Evolutionary conservation across 2,797 vertebrate species (phyloP).

Genomic region (Smutsia temminckii): DNA sequence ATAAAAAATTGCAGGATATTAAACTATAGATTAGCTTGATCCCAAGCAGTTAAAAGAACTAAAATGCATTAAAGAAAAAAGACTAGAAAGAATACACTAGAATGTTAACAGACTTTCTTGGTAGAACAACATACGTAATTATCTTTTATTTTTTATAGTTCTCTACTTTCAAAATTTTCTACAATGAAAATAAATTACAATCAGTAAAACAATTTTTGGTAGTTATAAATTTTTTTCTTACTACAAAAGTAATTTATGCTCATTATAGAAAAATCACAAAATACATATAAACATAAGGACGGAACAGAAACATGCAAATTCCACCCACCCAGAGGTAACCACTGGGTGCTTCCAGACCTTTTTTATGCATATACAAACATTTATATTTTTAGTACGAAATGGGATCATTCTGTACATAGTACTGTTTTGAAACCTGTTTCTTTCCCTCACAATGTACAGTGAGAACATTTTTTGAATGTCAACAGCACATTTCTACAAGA

Average conservation of each 20-base stretch:
- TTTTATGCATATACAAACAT: conserved; percentile 78
- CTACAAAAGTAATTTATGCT: conserved; percentile 80
- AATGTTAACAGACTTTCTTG: conserved; percentile 64
- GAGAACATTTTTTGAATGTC: conserved; percentile 60
- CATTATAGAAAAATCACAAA: conserved; percentile 78
- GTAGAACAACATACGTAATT: conserved; percentile 67
- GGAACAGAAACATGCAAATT: conserved; percentile 74
- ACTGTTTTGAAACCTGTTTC: conserved; percentile 71
- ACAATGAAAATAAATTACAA: conserved; percentile 75
- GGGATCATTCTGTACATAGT: conserved; percentile 74
- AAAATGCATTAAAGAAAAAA: conserved; percentile 43
- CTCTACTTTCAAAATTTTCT: conserved; percentile 75
- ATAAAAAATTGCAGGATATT: conserved; percentile 54
- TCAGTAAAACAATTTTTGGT: conserved; percentile 79
- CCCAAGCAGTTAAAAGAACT: conserved; percentile 59
- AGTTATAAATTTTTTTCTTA: conserved; percentile 70
- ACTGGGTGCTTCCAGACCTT: conserved; percentile 74
- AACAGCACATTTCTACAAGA: conserved; percentile 50
- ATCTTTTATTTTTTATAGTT: conserved; percentile 73
- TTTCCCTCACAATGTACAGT: conserved; percentile 48
- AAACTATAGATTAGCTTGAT: conserved; percentile 60
- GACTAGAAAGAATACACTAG: conserved; percentile 66
- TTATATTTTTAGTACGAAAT: conserved; percentile 77
- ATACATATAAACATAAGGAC: conserved; percentile 76
- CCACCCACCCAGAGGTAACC: conserved; percentile 76